A percentile compares a stretch with the other conserved stretches of the same genome.
These are phyloP conservation scores for Solenopsis invicta DNA, from an alignment of 1,140 invertebrate species.

Conservation along the genomic window DNA sequence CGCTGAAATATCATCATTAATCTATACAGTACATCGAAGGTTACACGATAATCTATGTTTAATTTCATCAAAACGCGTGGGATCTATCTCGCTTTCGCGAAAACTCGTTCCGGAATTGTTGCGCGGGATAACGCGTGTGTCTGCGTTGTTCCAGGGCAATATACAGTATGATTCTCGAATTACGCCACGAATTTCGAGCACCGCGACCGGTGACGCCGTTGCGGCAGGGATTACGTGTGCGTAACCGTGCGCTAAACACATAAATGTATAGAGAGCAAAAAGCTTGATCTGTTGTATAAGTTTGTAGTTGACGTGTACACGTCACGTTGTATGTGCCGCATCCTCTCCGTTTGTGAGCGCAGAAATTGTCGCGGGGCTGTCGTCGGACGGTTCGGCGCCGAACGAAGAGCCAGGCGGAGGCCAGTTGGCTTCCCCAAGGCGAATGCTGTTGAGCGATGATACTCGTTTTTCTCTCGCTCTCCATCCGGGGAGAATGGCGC, in stretches of 20 bases:
- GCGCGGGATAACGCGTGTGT: background rate
- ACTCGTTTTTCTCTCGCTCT: background rate
- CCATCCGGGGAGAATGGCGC: background rate
- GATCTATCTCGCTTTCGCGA: background rate
- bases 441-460: background rate
- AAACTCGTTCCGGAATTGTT: constrained; percentile 6
- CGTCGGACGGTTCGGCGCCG: background rate
- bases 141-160: background rate
- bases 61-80: background rate
- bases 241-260: constrained; percentile 72
- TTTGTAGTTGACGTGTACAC: constrained; percentile 77
- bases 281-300: constrained; percentile 80
- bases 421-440: background rate
- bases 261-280: constrained; percentile 78
- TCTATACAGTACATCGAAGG: background rate
- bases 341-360: constrained; percentile 67
- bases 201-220: constrained; percentile 57
- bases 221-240: constrained; percentile 67
- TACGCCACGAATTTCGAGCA: constrained; percentile 37
- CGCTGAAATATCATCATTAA: constrained; percentile 17
- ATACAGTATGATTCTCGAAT: constrained; percentile 29
- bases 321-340: constrained; percentile 77
- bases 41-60: constrained; percentile 12
- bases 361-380: constrained; percentile 33
- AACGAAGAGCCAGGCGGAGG: constrained; percentile 20